Conservation (phyloP, 2,113 vertebrate genomes). For the Callaeas wilsoni region DNA sequence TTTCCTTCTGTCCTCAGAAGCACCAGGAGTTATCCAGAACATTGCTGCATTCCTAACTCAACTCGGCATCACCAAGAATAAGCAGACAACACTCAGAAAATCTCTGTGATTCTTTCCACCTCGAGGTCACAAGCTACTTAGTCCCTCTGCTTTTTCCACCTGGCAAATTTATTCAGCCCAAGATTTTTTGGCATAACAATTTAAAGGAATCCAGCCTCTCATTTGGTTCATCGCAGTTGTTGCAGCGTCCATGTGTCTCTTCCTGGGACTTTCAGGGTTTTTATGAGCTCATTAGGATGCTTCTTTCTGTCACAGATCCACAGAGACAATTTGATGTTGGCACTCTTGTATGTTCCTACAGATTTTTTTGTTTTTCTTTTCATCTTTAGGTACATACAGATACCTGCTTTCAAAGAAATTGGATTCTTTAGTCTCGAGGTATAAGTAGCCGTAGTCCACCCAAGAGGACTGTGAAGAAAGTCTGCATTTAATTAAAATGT, state of each 20-base stretch:
- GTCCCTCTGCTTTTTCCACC: neutral
- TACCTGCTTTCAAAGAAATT: neutral
- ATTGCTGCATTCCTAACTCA: neutral
- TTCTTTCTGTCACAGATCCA: neutral
- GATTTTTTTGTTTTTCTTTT: neutral
- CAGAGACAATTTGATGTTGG: neutral
- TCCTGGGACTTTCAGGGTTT: neutral
- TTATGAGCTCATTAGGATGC: neutral
- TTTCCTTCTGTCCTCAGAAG: neutral
- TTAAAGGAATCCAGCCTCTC: neutral
- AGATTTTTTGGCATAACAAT: neutral
- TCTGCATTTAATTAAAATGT: neutral
- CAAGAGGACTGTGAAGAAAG: neutral
- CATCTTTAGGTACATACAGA: neutral
- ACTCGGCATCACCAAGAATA: fast-evolving
- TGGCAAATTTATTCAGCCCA: neutral
- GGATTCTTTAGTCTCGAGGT: neutral
- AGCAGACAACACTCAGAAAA: neutral
- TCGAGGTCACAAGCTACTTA: neutral
- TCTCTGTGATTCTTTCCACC: neutral
- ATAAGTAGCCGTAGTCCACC: neutral
- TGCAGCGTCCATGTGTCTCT: neutral
- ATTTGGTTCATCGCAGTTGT: neutral
- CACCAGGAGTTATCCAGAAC: neutral
- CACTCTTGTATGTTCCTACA: fast-evolving